A percentile compares a stretch with the other conserved stretches of the same genome.
phyloP scores from a whole-genome alignment of 2,797 vertebrate genomes.

The Echeneis naucrates region DNA sequence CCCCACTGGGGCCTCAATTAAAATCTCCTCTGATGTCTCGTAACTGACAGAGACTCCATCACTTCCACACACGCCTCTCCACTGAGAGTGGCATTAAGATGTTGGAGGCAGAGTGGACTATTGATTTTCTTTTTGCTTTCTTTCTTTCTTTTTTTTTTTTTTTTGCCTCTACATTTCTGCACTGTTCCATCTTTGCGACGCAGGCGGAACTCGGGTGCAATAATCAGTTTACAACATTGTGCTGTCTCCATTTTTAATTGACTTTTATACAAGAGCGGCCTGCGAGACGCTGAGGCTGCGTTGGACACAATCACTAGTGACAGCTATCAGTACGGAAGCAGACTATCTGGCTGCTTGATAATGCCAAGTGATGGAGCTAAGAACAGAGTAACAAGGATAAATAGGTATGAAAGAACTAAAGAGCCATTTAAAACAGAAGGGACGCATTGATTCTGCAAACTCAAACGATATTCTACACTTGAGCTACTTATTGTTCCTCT shows the following conservation, averaged over 20 bases:
- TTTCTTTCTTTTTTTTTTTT: slow-evolving; percentile 21
- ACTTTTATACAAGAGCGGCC: slow-evolving; percentile 73
- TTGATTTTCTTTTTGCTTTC: slow-evolving; percentile 77
- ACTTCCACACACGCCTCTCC: slow-evolving; percentile 75
- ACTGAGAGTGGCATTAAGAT: slow-evolving; percentile 82
- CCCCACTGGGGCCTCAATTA: slow-evolving; percentile 76
- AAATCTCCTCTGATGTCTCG: slow-evolving; percentile 81
- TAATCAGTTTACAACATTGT: slow-evolving; percentile 75
- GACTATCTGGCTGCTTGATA: slow-evolving; percentile 65
- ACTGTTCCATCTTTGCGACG: slow-evolving; percentile 49
- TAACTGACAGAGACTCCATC: slow-evolving; percentile 83
- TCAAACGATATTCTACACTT: slow-evolving; percentile 17
- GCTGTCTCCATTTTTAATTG: slow-evolving; percentile 81
- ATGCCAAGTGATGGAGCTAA: slow-evolving; percentile 45
- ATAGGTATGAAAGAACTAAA: slow-evolving; percentile 45
- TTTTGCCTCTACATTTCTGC: slow-evolving; percentile 66
- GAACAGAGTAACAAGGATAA: slow-evolving; percentile 57
- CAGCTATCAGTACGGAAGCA: slow-evolving; percentile 70
- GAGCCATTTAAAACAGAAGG: slow-evolving; percentile 43
- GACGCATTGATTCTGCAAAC: slow-evolving; percentile 40
- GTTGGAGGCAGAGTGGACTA: slow-evolving; percentile 81
- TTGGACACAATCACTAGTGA: slow-evolving; percentile 76
- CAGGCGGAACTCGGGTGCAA: slow-evolving; percentile 64
- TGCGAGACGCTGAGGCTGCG: slow-evolving; percentile 56
- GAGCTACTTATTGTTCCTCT: slow-evolving; percentile 10